Base-by-base conservation (phyloP, 1,140 invertebrate genomes). In the Gryllus bimaculatus region DNA sequence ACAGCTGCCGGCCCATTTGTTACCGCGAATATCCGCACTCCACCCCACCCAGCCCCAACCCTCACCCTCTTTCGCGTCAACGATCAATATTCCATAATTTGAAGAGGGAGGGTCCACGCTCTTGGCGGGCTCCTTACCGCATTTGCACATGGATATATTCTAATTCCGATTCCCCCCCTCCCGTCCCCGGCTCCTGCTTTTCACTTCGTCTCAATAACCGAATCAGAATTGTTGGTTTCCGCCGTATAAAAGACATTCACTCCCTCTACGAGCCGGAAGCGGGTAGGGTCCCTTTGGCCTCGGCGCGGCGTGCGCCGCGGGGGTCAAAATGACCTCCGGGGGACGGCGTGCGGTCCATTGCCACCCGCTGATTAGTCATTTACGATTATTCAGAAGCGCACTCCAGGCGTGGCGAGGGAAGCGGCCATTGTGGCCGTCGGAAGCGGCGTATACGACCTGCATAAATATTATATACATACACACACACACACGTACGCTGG, bases 81-180 rank as follows among this genome's bases (percentile, higher is more conserved):
- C 54, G 18, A 66, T 66, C 54, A 66, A 66, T 66, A 66, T 66
- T 66, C 54, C 54, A 66, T 66, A 66, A 66, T 66, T 66, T 66
- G 10, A 13, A 66, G 54, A 66, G 10, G 54, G 18, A 18, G 54
- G 54, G 10, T 7, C 54, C 10, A 3, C 54, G 10, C 54, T 66
- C 26, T 39, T 39, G 26, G 26, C 54, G 54, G 54, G 10, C 54
- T 66, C 54, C 54, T 66, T 66, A 66, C 54, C 54, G 54, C 54
- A 66, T 66, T 66, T 66, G 54, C 54, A 66, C 54, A 66, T 66
- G 54, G 54, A 66, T 66, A 66, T 66, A 66, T 66, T 66, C 54
- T 66, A 66, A 66, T 66, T 66, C 18, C 54, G 54, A 13, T 7
- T 7, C 18, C 54, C 10, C 7, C 18, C 18, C 54, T 3, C 26